These are phyloP conservation scores for Sylvietta virens DNA, from an alignment of 2,113 vertebrate species.

Conservation along the genomic window DNA sequence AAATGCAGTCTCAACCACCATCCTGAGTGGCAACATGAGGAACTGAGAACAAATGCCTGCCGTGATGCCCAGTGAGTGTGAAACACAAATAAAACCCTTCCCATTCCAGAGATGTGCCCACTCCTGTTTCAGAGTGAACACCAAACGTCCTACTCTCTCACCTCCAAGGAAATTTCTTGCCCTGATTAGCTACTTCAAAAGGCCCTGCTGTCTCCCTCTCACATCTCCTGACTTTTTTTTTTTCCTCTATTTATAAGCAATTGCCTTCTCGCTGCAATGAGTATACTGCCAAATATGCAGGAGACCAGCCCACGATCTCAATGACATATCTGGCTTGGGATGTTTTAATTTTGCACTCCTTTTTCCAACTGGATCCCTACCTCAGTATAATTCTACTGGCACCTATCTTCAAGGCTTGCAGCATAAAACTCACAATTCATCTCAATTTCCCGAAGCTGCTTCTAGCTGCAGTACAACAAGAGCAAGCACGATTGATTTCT, in stretches of 20 bases:
- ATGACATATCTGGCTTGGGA: background rate
- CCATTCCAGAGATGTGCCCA: background rate
- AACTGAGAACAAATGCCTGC: background rate
- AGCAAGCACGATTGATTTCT: slow-evolving; percentile 1
- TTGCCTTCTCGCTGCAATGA: background rate
- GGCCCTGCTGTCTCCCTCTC: background rate
- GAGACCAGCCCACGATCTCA: background rate
- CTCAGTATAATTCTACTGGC: background rate
- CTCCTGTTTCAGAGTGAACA: background rate
- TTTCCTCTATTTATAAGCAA: background rate
- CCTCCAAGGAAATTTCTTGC: background rate
- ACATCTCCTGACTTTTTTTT: background rate
- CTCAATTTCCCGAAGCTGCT: background rate
- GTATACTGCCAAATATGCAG: background rate
- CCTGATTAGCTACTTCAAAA: background rate
- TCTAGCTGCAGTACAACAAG: background rate
- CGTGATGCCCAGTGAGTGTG: accelerated
- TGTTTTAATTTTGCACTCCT: background rate
- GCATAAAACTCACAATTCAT: background rate
- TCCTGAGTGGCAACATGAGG: accelerated
- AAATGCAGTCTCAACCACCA: background rate
- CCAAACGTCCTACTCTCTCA: background rate
- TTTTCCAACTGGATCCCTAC: background rate
- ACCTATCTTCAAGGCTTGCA: background rate
- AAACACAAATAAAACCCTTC: background rate